Conservation (phyloP, 2,113 vertebrate species). For the Sisor rabdophorus region DNA sequence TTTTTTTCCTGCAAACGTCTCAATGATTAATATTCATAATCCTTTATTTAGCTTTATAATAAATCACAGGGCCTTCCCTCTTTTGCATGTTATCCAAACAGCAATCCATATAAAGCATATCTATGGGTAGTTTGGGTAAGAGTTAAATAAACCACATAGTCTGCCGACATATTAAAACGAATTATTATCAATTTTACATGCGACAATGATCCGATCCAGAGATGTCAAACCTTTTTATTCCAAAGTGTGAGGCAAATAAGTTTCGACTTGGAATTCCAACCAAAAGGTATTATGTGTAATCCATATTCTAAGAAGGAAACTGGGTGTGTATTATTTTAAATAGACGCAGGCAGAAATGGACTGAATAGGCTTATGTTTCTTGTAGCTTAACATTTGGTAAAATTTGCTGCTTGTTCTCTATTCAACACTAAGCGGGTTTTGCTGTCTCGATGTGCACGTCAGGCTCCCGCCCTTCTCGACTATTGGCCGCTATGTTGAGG, state of each 20-base stretch:
- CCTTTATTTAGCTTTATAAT: no score
- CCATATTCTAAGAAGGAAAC: not conserved
- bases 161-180: not conserved
- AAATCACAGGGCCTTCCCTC: no score
- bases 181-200: not conserved
- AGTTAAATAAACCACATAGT: not conserved
- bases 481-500: slow-evolving; percentile 57
- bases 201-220: not conserved
- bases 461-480: slow-evolving; percentile 34
- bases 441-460: not conserved
- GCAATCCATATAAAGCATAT: not conserved
- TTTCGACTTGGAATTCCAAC: not conserved
- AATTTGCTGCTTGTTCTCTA: not conserved
- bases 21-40: no score
- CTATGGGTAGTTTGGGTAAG: not conserved
- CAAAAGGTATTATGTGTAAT: not conserved
- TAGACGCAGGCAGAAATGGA: not conserved
- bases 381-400: not conserved
- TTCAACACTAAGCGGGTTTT: not conserved
- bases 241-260: not conserved
- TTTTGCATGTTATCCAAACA: not conserved
- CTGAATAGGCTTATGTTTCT: not conserved
- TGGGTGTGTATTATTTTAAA: not conserved
- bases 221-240: not conserved
- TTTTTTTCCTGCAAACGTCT: no score